phyloP scores from a whole-genome alignment of 92 coral and sea anemone species.

The Porites lobata region DNA sequence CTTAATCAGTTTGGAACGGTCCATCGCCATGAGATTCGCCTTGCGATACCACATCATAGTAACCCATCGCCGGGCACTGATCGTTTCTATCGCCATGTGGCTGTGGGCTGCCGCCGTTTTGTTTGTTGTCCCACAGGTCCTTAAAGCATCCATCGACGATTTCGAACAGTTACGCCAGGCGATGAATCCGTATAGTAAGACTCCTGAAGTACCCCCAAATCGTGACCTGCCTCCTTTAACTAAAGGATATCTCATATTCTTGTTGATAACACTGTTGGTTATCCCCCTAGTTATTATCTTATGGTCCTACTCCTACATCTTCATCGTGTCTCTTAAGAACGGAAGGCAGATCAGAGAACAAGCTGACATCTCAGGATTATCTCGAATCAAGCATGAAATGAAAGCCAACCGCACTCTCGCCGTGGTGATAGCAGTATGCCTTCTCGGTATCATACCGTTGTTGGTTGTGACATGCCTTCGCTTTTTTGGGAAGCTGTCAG shows the following conservation, averaged over 20 bases:
- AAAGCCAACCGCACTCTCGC: constrained; percentile 59
- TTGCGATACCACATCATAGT: constrained; percentile 27
- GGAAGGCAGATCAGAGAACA: constrained; percentile 11
- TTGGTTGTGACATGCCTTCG: constrained; percentile 25
- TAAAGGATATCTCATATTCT: constrained; percentile 6
- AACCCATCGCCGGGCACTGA: constrained; percentile 12
- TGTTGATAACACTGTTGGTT: constrained; percentile 15
- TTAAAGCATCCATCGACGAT: neutral
- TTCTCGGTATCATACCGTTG: constrained; percentile 43
- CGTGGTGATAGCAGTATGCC: constrained; percentile 39
- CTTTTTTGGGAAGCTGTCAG: neutral
- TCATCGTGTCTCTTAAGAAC: neutral
- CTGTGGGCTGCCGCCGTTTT: constrained; percentile 8
- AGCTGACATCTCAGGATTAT: neutral
- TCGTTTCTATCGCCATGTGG: constrained; percentile 13
- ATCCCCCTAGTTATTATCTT: constrained; percentile 13
- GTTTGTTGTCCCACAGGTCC: neutral
- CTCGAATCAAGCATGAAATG: constrained; percentile 11
- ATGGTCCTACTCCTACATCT: constrained; percentile 15
- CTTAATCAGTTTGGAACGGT: constrained; percentile 31
- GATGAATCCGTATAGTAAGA: neutral
- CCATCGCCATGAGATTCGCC: constrained; percentile 38
- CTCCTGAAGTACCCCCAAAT: neutral
- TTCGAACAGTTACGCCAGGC: neutral
- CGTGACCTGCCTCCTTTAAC: neutral